Conservation (phyloP, 2,888 invertebrate species). For the Lasioglossum leucozonium region DNA sequence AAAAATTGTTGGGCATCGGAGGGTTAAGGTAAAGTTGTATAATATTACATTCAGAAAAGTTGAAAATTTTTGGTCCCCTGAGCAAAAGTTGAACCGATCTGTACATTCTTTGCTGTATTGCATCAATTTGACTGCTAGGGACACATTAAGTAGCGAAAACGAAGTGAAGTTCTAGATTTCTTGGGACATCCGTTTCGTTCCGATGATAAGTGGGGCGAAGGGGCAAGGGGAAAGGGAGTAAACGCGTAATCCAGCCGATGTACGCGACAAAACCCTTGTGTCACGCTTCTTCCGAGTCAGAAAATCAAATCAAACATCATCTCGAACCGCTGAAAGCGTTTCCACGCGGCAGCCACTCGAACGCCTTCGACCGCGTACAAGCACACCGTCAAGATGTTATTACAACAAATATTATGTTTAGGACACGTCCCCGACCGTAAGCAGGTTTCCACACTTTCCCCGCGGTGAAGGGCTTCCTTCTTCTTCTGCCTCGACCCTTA, state of each 20-base stretch:
- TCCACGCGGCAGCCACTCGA: constrained; percentile 44
- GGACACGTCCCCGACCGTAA: constrained; percentile 39
- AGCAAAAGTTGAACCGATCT: no score
- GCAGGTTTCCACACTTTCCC: constrained; percentile 31
- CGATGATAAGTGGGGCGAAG: neutral
- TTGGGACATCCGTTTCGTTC: constrained; percentile 39
- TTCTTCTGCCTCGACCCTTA: constrained; percentile 16
- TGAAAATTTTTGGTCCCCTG: no score
- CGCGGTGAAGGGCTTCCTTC: constrained; percentile 1
- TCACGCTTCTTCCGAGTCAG: constrained; percentile 63
- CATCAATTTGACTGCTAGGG: no score
- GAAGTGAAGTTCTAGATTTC: constrained; percentile 14
- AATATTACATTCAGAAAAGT: no score
- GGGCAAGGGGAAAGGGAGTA: no score
- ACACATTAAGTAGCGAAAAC: no score
- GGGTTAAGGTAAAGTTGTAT: no score
- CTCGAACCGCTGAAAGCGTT: constrained; percentile 61
- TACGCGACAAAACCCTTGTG: constrained; percentile 61
- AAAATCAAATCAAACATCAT: constrained; percentile 72
- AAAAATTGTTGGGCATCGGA: no score
- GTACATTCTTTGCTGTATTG: no score
- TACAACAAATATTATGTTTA: constrained; percentile 72
- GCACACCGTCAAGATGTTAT: constrained; percentile 65
- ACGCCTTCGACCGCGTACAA: constrained; percentile 54
- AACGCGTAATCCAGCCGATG: constrained; percentile 38